These are phyloP conservation scores for Cacatua alba DNA, from an alignment of 2,113 vertebrate species.

Conservation along the genomic window DNA sequence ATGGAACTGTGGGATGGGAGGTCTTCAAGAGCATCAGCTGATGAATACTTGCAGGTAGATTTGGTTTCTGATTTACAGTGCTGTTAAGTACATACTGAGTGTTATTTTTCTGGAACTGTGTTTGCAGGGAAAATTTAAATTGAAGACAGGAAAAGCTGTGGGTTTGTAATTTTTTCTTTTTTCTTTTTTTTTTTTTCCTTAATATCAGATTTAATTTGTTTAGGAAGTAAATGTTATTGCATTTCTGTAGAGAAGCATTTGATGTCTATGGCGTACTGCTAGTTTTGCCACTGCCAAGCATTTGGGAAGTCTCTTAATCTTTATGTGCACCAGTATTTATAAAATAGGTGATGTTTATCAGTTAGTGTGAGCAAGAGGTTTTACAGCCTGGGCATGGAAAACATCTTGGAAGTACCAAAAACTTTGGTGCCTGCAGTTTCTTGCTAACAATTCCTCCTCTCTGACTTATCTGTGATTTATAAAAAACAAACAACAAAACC, in stretches of 20 bases:
- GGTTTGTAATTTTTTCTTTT: background rate
- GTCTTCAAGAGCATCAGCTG: background rate
- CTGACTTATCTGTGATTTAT: constrained; percentile 48
- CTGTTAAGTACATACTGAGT: background rate
- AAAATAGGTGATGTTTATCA: background rate
- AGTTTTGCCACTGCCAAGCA: background rate
- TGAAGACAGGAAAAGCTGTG: background rate
- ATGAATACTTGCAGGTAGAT: background rate
- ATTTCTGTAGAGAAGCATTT: background rate
- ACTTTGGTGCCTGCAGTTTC: background rate
- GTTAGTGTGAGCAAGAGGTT: background rate
- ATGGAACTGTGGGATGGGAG: background rate
- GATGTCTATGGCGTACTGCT: background rate
- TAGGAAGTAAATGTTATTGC: constrained; percentile 16
- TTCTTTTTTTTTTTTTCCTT: too few relatives aligned
- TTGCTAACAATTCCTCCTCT: constrained; percentile 33
- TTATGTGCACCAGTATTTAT: background rate
- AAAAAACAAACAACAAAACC: background rate
- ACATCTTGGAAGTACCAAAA: background rate
- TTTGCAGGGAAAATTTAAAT: background rate
- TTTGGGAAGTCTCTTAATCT: background rate
- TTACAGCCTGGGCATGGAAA: background rate
- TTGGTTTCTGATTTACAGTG: background rate
- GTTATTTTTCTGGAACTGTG: background rate
- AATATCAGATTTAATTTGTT: constrained; percentile 39